phyloP scores from a whole-genome alignment of 2,113 vertebrate genomes.

The Pteronura brasiliensis region DNA sequence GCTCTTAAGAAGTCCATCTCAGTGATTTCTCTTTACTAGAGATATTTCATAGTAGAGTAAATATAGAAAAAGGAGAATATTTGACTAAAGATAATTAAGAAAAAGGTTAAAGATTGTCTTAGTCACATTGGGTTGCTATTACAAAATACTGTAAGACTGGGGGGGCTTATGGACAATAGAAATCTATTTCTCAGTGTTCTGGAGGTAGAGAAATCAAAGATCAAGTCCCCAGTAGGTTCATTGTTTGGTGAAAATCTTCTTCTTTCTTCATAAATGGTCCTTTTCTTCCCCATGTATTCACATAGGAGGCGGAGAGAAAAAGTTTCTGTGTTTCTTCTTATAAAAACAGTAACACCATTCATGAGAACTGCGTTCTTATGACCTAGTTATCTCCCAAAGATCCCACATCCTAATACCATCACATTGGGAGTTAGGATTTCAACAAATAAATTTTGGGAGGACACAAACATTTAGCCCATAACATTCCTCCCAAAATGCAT shows the following conservation, averaged over 20 bases:
- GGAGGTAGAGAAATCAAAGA: neutral
- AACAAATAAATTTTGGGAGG: neutral
- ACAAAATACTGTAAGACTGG: neutral
- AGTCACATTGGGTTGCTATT: neutral
- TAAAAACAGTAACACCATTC: neutral
- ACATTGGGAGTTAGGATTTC: neutral
- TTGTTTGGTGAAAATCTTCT: neutral
- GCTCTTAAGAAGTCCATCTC: neutral
- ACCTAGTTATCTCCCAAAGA: neutral
- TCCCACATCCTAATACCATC: neutral
- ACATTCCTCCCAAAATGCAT: neutral
- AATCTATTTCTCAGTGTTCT: neutral
- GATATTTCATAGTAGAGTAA: neutral
- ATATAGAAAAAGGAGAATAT: neutral
- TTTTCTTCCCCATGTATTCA: neutral
- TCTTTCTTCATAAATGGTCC: neutral
- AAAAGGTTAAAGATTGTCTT: neutral
- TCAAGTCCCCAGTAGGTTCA: neutral
- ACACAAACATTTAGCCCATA: neutral
- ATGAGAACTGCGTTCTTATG: neutral
- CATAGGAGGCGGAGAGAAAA: neutral
- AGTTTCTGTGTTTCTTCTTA: neutral
- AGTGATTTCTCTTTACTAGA: neutral
- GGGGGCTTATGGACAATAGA: neutral
- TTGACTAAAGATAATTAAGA: neutral